Evolutionary conservation across 2,888 invertebrate genomes (phyloP).

Genomic region (Sphecodes monilicornis): DNA sequence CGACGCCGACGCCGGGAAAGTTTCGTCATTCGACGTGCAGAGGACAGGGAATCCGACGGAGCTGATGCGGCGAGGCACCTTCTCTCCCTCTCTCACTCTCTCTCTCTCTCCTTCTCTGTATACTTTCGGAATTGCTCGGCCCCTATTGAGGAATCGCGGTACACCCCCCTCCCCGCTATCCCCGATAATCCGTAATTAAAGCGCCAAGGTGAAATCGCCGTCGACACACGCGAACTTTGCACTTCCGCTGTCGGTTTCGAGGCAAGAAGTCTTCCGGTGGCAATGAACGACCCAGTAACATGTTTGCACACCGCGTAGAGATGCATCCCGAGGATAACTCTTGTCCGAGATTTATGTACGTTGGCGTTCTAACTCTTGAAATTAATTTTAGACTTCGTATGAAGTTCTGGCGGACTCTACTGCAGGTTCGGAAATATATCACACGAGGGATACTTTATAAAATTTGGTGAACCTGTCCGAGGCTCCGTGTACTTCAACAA

Average conservation of each 20-base stretch:
- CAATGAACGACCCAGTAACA: conserved; percentile 2
- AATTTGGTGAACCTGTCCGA: background rate
- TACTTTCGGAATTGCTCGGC: conserved; percentile 38
- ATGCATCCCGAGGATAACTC: background rate
- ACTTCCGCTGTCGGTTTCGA: background rate
- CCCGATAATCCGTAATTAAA: conserved; percentile 39
- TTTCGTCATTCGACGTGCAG: conserved; percentile 74
- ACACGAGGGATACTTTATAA: background rate
- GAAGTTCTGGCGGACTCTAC: background rate
- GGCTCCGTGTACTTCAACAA: no score
- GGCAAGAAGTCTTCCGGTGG: background rate
- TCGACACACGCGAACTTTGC: background rate
- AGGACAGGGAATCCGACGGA: conserved; percentile 26
- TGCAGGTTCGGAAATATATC: background rate
- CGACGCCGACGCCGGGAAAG: conserved; percentile 68
- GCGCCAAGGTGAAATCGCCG: conserved; percentile 21
- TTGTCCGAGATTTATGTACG: background rate
- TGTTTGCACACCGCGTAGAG: background rate
- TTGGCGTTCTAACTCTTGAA: background rate
- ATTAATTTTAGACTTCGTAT: background rate
- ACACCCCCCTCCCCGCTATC: background rate
- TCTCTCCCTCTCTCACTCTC: background rate
- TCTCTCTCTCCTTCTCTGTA: background rate
- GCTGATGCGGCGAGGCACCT: background rate
- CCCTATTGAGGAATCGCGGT: conserved; percentile 41